Base-by-base conservation (phyloP, 2,113 vertebrate species). In the Microcebus tavaratra region DNA sequence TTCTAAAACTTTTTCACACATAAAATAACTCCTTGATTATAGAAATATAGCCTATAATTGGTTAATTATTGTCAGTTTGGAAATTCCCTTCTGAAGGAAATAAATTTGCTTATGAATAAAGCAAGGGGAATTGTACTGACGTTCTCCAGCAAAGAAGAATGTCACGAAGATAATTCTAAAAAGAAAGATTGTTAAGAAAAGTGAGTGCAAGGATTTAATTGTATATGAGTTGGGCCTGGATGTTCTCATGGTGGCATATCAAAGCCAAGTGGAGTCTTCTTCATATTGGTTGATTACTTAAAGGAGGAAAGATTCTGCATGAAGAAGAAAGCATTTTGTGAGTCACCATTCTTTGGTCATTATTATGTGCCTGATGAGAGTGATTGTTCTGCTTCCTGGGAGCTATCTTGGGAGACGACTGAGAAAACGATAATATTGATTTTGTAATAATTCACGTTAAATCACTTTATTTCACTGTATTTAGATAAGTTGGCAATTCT, bases 361-460 rank as follows among this genome's bases (percentile, higher is more conserved):
- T 84, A 42, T 7, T 42, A 7, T 0, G 6, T n/a, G 76, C 53
- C 10, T 9, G 18, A 42, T 55, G 4, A n/a, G 5, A 5, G 2
- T 93, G 18, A 48, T 27, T 57, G 1, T 45, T 83, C 53, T 79
- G 4, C 3, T 63, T 0, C 13, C 70, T 81, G 42, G 18, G 34
- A 31, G 6, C 50, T 72, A 39, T 61, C 9, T 79, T 67, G 82
- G 53, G 8, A 55, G 9, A 63, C 36, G 78, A 39, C 20, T 76
- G 50, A 83, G 18, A 76, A 39, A 79, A 80, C 90, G 29, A 50
- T 13, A 73, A 7, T 59, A 72, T 59, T 61, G 4, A 36, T 36
- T 61, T 45, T 57, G 25, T 53, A 82, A 86, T 82, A 70, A 72
- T 48, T 92, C 57, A 70, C 36, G 15, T 42, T 91, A 55, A 88